Evolutionary conservation across 2,113 vertebrate species (phyloP).

Genomic region (Choloepus hoffmanni): DNA sequence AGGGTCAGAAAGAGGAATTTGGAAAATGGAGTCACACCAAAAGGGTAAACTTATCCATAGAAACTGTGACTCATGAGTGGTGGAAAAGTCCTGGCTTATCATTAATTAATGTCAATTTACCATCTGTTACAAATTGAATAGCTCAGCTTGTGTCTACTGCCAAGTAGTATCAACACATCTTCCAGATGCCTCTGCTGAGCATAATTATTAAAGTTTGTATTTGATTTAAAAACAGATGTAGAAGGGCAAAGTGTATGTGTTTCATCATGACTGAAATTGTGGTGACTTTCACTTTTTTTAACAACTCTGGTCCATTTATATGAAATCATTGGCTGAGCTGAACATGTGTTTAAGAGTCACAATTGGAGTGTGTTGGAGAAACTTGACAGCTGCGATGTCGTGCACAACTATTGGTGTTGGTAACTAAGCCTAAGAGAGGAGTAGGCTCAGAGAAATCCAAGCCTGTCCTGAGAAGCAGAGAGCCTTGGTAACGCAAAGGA

Average conservation of each 20-base stretch:
- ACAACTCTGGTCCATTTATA: neutral
- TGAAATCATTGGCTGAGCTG: neutral
- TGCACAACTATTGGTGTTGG: neutral
- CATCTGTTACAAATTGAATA: constrained; percentile 71
- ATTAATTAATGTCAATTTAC: constrained; percentile 77
- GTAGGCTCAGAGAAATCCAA: neutral
- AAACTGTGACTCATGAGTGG: constrained; percentile 43
- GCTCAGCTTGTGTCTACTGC: constrained; percentile 66
- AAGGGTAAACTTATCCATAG: constrained; percentile 53
- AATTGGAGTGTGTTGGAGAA: neutral
- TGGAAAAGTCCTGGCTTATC: constrained; percentile 60
- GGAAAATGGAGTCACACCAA: neutral
- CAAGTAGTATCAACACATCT: constrained; percentile 67
- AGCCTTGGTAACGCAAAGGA: neutral
- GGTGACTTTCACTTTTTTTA: constrained; percentile 11
- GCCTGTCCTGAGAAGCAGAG: neutral
- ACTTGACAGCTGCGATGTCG: neutral
- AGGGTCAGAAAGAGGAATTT: constrained; percentile 47
- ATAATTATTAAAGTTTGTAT: constrained; percentile 70
- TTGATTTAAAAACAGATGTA: constrained; percentile 63
- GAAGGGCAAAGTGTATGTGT: constrained; percentile 1
- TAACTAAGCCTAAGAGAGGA: neutral
- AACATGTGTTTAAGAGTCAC: neutral
- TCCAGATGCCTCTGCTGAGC: constrained; percentile 62
- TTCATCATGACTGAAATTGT: constrained; percentile 37